phyloP scores from a whole-genome alignment of 2,113 vertebrate species.

The Dinomys branickii region DNA sequence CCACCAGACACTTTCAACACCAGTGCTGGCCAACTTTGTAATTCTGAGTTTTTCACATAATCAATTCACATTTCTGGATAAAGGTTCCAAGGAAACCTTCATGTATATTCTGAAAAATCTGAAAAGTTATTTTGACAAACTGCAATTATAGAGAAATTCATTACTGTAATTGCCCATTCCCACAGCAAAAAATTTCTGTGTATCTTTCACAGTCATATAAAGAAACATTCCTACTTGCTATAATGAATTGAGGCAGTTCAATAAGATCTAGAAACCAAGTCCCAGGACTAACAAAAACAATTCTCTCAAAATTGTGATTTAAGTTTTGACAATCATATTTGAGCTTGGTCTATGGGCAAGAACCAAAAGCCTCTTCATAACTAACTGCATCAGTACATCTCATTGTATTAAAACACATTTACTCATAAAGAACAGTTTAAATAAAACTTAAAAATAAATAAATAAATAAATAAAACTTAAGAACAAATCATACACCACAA shows the following conservation, averaged over 20 bases:
- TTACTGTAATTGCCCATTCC: background rate
- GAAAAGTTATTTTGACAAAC: constrained; percentile 40
- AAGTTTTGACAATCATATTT: background rate
- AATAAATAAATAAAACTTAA: constrained; percentile 38
- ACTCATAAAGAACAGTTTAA: constrained; percentile 1
- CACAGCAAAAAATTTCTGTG: background rate
- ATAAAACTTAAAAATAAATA: no score
- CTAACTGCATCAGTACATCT: background rate
- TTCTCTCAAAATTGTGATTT: background rate
- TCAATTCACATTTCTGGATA: background rate
- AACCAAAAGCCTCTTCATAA: constrained; percentile 9
- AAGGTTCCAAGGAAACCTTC: background rate
- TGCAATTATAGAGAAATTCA: background rate
- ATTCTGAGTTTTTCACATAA: background rate
- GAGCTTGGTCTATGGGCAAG: background rate
- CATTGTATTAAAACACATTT: background rate
- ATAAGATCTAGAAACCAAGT: constrained; percentile 27
- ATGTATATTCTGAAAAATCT: constrained; percentile 4
- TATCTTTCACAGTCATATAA: background rate
- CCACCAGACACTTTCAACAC: background rate
- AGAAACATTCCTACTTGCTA: background rate
- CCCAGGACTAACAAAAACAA: background rate
- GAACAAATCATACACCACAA: background rate
- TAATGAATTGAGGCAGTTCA: background rate
- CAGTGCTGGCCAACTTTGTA: background rate